Evolutionary conservation across 2,797 vertebrate species (phyloP), one percentile per base, ranked within the genome.

Genomic region (Sparus aurata): DNA sequence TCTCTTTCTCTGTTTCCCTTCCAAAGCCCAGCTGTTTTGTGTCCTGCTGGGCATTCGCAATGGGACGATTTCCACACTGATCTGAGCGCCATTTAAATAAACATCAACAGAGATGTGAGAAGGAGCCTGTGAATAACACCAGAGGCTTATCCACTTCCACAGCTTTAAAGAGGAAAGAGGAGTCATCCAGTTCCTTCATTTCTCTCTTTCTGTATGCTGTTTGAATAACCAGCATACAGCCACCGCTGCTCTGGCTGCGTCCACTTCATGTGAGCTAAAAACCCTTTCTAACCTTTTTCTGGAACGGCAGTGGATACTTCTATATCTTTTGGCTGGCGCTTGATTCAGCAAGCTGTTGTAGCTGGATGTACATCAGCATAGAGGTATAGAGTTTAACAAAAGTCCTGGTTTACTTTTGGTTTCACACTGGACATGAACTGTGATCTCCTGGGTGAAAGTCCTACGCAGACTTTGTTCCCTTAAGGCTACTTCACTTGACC

Each of bases 81-180:
- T 92, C 89, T 69, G 66, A 90, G 81, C 50, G 23, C 57, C 85
- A 86, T 91, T 93, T 91, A 91, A 92, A 93, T 89, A 90, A 93
- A 92, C 93, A 94, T 91, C 89, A 91, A 93, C 92, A 90, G 83
- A 85, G 80, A 90, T 90, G 89, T 92, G 89, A 89, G 80, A 84
- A 76, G 88, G 87, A 91, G 85, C 68, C 89, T 80, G 79, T 80
- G 89, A 92, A 93, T 86, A 91, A 91, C 84, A 93, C 93, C 89
- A 76, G 87, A 82, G 92, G 94, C 91, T 95, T 92, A 93, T 94
- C 92, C 89, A 86, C 85, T 88, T 69, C 62, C 58, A 43, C 84
- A 79, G 87, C 91, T 93, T 91, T 85, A 79, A 80, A 88, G 78
- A 87, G 62, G 63, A 43, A 85, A 88, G 64, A 84, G 65, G 75